phyloP scores from a whole-genome alignment of 1,140 invertebrate genomes.

The Bombus consobrinus region DNA sequence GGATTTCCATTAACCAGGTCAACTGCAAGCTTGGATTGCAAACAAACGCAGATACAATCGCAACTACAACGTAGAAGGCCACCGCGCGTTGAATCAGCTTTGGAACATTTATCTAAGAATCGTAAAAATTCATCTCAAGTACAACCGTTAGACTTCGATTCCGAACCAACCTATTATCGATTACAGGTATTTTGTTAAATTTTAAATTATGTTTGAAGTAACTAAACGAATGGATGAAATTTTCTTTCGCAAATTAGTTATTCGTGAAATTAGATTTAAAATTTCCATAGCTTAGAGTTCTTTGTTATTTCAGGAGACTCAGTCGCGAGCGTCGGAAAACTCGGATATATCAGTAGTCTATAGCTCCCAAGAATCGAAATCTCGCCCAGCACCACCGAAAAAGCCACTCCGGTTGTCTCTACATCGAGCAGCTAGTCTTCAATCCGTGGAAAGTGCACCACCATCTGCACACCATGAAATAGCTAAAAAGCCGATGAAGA shows the following conservation, averaged over 20 bases:
- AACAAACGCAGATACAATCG: slow-evolving; percentile 69
- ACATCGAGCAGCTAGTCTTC: slow-evolving; percentile 91
- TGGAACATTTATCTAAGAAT: slow-evolving; percentile 75
- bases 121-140: slow-evolving; percentile 66
- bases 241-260: too few relatives aligned
- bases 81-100: slow-evolving; percentile 68
- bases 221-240: too few relatives aligned
- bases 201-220: background rate
- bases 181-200: slow-evolving; percentile 69
- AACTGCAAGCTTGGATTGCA: slow-evolving; percentile 76
- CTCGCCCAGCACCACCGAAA: slow-evolving; percentile 90
- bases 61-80: slow-evolving; percentile 69
- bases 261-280: background rate
- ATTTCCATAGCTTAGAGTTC: background rate
- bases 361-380: slow-evolving; percentile 76
- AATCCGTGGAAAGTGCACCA: slow-evolving; percentile 86
- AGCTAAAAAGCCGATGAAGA: slow-evolving; percentile 82
- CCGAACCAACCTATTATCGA: slow-evolving; percentile 79
- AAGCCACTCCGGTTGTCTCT: slow-evolving; percentile 92
- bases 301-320: slow-evolving; percentile 67
- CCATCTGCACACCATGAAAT: slow-evolving; percentile 69
- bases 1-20: slow-evolving; percentile 73
- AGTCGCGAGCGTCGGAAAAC: slow-evolving; percentile 72
- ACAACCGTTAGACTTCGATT: slow-evolving; percentile 78
- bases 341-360: slow-evolving; percentile 67